These are phyloP conservation scores for Cinclus cinclus DNA, from an alignment of 2,113 vertebrate species.

Conservation along the genomic window DNA sequence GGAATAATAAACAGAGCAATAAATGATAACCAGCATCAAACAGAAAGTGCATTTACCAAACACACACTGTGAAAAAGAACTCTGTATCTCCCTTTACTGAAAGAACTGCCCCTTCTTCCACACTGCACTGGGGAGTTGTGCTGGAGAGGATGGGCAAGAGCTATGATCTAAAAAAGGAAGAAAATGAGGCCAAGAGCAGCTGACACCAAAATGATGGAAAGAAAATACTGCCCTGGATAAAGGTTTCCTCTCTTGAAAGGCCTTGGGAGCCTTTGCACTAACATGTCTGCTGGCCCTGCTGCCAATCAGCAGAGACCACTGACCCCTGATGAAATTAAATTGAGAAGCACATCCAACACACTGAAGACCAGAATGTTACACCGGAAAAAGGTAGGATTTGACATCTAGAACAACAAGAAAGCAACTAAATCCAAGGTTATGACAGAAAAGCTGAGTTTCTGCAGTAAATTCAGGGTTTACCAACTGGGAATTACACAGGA, in stretches of 20 bases:
- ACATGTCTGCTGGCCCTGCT: background rate
- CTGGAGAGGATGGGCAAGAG: background rate
- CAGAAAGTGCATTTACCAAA: background rate
- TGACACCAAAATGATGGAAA: background rate
- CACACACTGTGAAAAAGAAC: background rate
- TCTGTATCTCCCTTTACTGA: background rate
- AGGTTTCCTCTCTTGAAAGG: background rate
- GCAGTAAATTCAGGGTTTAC: background rate
- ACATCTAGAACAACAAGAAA: background rate
- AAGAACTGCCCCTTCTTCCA: background rate
- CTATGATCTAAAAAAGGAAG: background rate
- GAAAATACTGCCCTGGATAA: background rate
- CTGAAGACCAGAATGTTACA: background rate
- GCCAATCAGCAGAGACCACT: background rate
- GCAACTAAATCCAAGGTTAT: background rate
- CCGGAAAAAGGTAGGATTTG: background rate
- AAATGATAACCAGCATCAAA: background rate
- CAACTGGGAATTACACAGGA: background rate
- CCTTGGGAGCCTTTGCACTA: background rate
- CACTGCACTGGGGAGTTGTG: accelerated
- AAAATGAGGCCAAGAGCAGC: background rate
- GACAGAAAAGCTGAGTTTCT: background rate
- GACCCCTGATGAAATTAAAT: background rate
- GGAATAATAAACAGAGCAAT: background rate
- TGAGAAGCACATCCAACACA: background rate